These are phyloP conservation scores for Silurus aristotelis DNA, from an alignment of 2,797 vertebrate species.

Conservation along the genomic window DNA sequence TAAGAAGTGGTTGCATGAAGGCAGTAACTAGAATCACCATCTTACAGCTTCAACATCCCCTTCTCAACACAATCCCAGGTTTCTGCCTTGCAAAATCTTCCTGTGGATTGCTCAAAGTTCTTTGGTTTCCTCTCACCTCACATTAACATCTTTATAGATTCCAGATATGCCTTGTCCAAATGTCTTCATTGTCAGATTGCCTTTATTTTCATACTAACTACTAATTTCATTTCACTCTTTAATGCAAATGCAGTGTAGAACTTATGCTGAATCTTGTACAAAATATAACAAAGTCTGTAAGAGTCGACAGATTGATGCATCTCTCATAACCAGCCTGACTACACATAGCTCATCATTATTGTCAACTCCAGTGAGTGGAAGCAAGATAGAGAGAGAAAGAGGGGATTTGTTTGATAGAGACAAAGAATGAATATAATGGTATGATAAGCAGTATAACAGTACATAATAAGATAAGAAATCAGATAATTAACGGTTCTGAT, in stretches of 20 bases:
- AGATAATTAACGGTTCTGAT: background rate
- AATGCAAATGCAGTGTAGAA: conserved; percentile 17
- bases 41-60: background rate
- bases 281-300: conserved; percentile 55
- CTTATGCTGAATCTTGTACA: conserved; percentile 48
- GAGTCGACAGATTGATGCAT: conserved; percentile 58
- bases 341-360: conserved; percentile 62
- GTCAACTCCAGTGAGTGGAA: conserved; percentile 41
- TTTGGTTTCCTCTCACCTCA: background rate
- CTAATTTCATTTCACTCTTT: background rate
- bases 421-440: background rate
- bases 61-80: background rate
- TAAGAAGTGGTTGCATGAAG: background rate
- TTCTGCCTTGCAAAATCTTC: background rate
- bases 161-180: background rate
- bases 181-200: background rate
- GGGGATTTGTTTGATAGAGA: background rate
- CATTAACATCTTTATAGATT: too few relatives aligned
- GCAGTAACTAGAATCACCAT: background rate
- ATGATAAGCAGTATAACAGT: background rate
- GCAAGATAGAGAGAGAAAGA: conserved; percentile 6
- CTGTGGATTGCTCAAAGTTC: background rate
- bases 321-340: conserved; percentile 57
- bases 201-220: background rate
- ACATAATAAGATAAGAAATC: too few relatives aligned